Evolutionary conservation across 2,888 invertebrate genomes (phyloP).

Genomic region (Apamea epomidion): DNA sequence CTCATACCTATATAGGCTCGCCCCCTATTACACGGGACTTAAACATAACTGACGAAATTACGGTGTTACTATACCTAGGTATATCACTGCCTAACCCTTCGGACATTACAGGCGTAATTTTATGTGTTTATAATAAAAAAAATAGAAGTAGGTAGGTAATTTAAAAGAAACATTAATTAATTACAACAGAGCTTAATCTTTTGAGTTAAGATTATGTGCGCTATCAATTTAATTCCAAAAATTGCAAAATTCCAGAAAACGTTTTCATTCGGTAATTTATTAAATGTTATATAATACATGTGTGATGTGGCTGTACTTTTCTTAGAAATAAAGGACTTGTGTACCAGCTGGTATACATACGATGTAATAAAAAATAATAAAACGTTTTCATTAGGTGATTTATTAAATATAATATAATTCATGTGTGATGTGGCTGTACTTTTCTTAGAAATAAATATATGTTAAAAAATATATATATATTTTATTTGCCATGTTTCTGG

Average conservation of each 20-base stretch:
- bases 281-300: background rate
- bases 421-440: conserved; percentile 1
- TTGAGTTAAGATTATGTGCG: background rate
- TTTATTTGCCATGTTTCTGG: background rate
- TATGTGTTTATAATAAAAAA: background rate
- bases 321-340: background rate
- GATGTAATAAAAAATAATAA: no score
- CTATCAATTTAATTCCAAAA: no score
- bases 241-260: background rate
- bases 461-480: background rate
- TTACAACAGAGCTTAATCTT: background rate
- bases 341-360: no score
- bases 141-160: background rate
- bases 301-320: background rate
- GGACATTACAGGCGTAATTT: background rate
- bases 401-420: background rate
- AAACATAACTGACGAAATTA: background rate
- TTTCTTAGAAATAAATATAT: conserved; percentile 3
- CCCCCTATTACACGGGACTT: background rate
- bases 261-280: background rate
- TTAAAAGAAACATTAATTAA: background rate
- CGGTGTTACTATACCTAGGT: background rate
- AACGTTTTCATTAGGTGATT: background rate
- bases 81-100: background rate
- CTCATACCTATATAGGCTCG: background rate